These are phyloP conservation scores for Micronycteris hirsuta DNA, from an alignment of 2,113 vertebrate species.

Conservation along the genomic window DNA sequence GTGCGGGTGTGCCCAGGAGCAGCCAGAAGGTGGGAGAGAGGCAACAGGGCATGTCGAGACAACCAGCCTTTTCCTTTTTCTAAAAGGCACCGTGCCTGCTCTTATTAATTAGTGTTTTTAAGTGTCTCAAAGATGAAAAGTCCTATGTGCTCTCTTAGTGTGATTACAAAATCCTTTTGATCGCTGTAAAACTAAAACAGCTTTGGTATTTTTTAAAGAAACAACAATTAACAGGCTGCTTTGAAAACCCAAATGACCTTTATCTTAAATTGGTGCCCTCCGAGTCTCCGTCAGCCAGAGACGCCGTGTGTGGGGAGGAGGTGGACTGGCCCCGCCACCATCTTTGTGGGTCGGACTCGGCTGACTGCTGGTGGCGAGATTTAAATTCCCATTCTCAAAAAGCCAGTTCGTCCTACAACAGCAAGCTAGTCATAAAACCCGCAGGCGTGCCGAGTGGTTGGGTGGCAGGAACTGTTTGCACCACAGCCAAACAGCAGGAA, in stretches of 20 bases:
- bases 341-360: background rate
- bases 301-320: background rate
- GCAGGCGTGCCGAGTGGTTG: background rate
- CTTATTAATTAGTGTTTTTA: slow-evolving; percentile 73
- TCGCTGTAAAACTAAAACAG: slow-evolving; percentile 49
- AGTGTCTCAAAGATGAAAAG: slow-evolving; percentile 69
- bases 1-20: background rate
- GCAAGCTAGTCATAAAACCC: background rate
- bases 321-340: background rate
- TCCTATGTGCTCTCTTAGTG: background rate
- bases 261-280: slow-evolving; percentile 71
- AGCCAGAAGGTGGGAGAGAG: background rate
- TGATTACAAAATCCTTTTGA: slow-evolving; percentile 70
- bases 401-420: background rate
- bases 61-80: slow-evolving; percentile 36
- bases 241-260: slow-evolving; percentile 71
- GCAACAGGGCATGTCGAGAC: slow-evolving; percentile 35
- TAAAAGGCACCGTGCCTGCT: background rate
- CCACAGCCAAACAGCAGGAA: background rate
- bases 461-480: background rate
- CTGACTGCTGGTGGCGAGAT: background rate
- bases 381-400: background rate
- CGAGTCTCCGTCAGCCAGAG: slow-evolving; percentile 62
- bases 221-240: slow-evolving; percentile 46
- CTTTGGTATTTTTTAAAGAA: slow-evolving; percentile 45